Evolutionary conservation across 92 coral and sea anemone species (phyloP).

Genomic region (Porites rus): DNA sequence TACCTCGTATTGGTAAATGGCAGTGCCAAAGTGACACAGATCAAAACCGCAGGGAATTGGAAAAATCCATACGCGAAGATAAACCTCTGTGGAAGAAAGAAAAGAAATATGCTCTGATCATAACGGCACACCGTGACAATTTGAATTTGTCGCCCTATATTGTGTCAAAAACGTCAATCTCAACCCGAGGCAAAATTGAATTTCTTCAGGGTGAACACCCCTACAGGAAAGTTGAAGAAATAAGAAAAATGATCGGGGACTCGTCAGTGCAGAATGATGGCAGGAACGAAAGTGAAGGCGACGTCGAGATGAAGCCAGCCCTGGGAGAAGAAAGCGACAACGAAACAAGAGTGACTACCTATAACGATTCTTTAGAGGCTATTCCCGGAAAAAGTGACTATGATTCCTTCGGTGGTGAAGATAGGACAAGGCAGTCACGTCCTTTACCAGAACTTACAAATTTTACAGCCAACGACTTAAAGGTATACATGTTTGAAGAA

Average conservation of each 20-base stretch:
- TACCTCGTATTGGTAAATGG: slow-evolving; percentile 12
- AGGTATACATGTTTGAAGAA: slow-evolving; percentile 69
- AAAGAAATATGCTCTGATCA: background rate
- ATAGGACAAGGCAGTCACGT: background rate
- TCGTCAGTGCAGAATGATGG: too few relatives aligned
- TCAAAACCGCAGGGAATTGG: background rate
- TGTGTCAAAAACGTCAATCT: background rate
- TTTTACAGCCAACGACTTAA: slow-evolving; percentile 15
- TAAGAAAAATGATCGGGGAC: background rate
- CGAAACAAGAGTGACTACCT: background rate
- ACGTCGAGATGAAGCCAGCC: background rate
- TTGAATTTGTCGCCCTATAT: background rate
- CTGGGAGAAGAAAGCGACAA: background rate
- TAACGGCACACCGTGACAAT: background rate
- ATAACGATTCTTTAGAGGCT: background rate
- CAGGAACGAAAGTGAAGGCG: background rate
- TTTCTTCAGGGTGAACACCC: slow-evolving; percentile 10
- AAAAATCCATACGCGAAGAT: background rate
- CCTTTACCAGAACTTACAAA: background rate
- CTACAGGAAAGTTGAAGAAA: slow-evolving; percentile 25
- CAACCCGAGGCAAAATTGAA: slow-evolving; percentile 3
- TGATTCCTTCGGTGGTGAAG: background rate
- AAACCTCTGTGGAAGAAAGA: background rate
- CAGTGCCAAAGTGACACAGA: background rate
- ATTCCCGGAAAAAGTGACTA: background rate